Evolutionary conservation across 2,113 vertebrate genomes (phyloP).

Genomic region (Ornithorhynchus anatinus): DNA sequence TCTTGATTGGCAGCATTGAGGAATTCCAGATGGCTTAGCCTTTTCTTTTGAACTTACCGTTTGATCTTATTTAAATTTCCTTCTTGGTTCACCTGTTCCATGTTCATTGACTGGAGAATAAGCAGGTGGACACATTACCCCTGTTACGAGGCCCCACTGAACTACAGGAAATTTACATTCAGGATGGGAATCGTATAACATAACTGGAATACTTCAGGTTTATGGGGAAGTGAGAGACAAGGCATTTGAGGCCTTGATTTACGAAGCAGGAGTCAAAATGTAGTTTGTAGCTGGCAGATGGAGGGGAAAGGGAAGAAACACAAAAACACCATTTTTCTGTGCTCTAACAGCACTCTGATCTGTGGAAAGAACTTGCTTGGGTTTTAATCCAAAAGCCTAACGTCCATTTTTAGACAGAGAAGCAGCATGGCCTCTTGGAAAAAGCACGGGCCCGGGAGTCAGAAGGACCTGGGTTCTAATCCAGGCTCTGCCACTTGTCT

Average conservation of each 20-base stretch:
- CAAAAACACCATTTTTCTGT: conserved; percentile 17
- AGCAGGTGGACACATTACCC: conserved; percentile 63
- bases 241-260: conserved; percentile 59
- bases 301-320: conserved; percentile 26
- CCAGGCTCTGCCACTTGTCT: no score
- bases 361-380: conserved; percentile 42
- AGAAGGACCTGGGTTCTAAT: no score
- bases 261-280: conserved; percentile 42
- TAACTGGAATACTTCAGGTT: conserved; percentile 41
- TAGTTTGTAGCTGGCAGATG: conserved; percentile 48
- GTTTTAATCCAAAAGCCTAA: conserved; percentile 58
- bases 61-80: conserved; percentile 76
- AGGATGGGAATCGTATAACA: conserved; percentile 33
- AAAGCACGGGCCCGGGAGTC: no score
- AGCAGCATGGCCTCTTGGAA: no score
- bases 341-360: conserved; percentile 34
- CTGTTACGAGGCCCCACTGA: conserved; percentile 37
- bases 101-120: conserved; percentile 63
- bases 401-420: no score
- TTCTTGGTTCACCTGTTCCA: conserved; percentile 73
- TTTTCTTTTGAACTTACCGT: conserved; percentile 71
- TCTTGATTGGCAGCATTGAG: conserved; percentile 63
- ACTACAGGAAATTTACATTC: conserved; percentile 51
- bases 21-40: conserved; percentile 72
- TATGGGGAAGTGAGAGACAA: conserved; percentile 40